A percentile compares a stretch with the other conserved stretches of the same genome.
phyloP scores from a whole-genome alignment of 1,140 invertebrate genomes.

The Mylabris phalerata region DNA sequence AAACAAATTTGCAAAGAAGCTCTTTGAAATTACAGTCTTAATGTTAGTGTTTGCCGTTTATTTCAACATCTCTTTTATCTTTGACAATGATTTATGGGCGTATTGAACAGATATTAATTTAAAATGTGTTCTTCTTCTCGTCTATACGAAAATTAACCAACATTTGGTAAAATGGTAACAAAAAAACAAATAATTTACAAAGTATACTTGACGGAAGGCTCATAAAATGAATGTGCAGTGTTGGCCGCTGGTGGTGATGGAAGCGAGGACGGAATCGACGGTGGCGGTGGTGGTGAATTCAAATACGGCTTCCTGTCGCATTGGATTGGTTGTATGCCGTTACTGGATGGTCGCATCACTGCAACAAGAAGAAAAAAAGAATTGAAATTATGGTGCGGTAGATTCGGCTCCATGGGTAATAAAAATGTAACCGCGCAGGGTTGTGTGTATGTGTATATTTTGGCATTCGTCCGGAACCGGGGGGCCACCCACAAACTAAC shows the following conservation, averaged over 20 bases:
- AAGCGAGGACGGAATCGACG: constrained; percentile 37
- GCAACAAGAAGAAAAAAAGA: constrained; percentile 21
- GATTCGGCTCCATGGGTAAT: neutral
- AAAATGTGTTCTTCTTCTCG: too few species aligned
- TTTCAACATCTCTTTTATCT: too few species aligned
- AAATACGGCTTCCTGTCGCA: constrained; percentile 42
- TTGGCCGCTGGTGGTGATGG: constrained; percentile 40
- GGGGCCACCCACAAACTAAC: constrained; percentile 23
- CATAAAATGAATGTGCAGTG: constrained; percentile 38
- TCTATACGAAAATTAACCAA: too few species aligned
- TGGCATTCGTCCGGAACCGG: constrained; percentile 13
- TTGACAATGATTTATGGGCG: too few species aligned
- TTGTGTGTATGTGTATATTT: constrained; percentile 11
- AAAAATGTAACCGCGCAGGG: constrained; percentile 3
- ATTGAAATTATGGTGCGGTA: neutral
- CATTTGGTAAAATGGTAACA: too few species aligned
- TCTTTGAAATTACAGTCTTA: too few species aligned
- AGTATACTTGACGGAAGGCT: constrained; percentile 38
- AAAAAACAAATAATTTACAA: constrained; percentile 20
- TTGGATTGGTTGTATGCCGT: constrained; percentile 34
- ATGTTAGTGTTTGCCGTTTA: too few species aligned
- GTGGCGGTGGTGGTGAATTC: constrained; percentile 37
- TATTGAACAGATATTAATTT: too few species aligned
- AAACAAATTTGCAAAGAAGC: too few species aligned
- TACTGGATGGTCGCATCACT: constrained; percentile 37